Evolutionary conservation across 2,888 invertebrate species (phyloP), one percentile per base, ranked within the genome.

Genomic region (Isotomurus palustris): DNA sequence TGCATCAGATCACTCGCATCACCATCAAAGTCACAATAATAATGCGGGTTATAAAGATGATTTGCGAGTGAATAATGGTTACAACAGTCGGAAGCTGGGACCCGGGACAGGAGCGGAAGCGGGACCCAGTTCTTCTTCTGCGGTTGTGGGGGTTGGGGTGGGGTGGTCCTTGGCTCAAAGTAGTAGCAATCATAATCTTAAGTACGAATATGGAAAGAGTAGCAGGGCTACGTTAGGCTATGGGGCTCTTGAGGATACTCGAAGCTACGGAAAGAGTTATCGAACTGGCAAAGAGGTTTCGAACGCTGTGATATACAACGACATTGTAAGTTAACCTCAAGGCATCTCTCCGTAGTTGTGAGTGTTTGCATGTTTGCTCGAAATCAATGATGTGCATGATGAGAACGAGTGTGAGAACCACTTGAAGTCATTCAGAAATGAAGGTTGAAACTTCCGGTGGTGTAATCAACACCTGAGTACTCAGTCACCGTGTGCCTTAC

Each of bases 1-100:
- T n/a, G 65, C 74, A 27, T 75, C 75, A 44, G 72, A 74, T 53
- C 76, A 75, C 60, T 75, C 76, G 69, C 75, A 71, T 72, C 75
- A 76, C 71, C n/a, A n/a, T n/a, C 75, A 76, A 66, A 75, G 75
- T 75, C 74, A n/a, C 17, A 52, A 27, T 41, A 38, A 35, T 24
- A 53, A 35, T 53, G 47, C 29, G 38, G 49, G 47, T 32, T 32
- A 35, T 17, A 57, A 41, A 35, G 60, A 53, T 44, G 48, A 25
- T 41, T 25, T 8, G 49, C 32, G 41, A 41, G n/a, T 29, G 29
- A 44, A 19, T 43, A 58, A 49, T 48, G 36, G 40, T 25, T n/a
- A n/a, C n/a, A 14, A 32, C 8, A 32, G 32, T 32, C 8, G 14
- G 32, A 32, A 8, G 32, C 8, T 32, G 8, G 14, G 8, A 10